phyloP scores from a whole-genome alignment of 1,140 invertebrate genomes.

The Coelopa frigida region DNA sequence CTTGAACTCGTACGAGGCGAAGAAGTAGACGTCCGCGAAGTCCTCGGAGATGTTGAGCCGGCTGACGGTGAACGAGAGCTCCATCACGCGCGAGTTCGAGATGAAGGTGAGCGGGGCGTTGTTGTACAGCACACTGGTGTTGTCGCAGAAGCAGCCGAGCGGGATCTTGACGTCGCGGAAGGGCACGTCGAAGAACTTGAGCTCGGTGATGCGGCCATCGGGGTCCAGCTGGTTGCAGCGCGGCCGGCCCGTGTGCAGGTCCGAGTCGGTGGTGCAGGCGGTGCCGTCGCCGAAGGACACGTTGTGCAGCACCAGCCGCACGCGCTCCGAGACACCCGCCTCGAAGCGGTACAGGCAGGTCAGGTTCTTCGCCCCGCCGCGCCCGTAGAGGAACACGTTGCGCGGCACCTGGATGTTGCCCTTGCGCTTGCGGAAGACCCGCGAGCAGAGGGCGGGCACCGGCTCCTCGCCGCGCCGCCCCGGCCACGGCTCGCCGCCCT shows the following conservation, averaged over 20 bases:
- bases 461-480: slow-evolving; percentile 55
- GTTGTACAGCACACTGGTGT: slow-evolving; percentile 48
- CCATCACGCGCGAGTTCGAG: slow-evolving; percentile 55
- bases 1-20: slow-evolving; percentile 60
- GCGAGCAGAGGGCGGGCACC: slow-evolving; percentile 50
- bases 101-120: slow-evolving; percentile 55
- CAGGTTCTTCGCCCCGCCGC: slow-evolving; percentile 65
- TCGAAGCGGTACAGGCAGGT: slow-evolving; percentile 68
- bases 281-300: slow-evolving; percentile 59
- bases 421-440: slow-evolving; percentile 43
- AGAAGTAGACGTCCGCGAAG: slow-evolving; percentile 60
- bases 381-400: slow-evolving; percentile 69
- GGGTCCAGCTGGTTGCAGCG: slow-evolving; percentile 48
- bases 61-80: slow-evolving; percentile 56
- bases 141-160: slow-evolving; percentile 61
- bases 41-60: slow-evolving; percentile 63
- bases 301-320: slow-evolving; percentile 60
- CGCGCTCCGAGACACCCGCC: slow-evolving; percentile 56
- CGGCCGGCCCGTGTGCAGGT: slow-evolving; percentile 61
- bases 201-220: slow-evolving; percentile 50
- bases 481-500: slow-evolving; percentile 61
- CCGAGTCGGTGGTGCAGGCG: slow-evolving; percentile 60
- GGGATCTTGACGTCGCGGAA: slow-evolving; percentile 57
- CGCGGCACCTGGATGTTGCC: slow-evolving; percentile 46
- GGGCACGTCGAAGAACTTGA: slow-evolving; percentile 57